Evolutionary conservation across 2,888 invertebrate genomes (phyloP), one percentile per base, ranked within the genome.

Genomic region (Leptopilina myrica): DNA sequence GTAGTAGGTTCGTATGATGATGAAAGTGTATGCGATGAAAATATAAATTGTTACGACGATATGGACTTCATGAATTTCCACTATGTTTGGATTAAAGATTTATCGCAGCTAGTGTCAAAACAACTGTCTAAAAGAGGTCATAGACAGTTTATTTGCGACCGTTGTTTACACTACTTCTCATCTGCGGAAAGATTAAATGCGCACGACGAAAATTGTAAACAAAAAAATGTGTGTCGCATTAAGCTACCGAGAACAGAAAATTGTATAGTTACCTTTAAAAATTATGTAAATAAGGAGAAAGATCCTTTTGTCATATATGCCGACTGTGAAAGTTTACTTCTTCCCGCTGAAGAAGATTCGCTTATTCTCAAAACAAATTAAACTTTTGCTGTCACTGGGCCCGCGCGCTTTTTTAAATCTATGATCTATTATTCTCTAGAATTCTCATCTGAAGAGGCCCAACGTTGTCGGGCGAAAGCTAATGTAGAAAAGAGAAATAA

Each of bases 301-400:
- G 76, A 76, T 9, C 78, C 76, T 2, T 78, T 76, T 69, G 76
- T 62, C 20, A 69, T 81, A 0, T 79, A 76, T 6, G 78, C 56
- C 20, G 64, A 78, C 11, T 56, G 76, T 76, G 76, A 79, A 33
- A 33, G 59, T 75, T 40, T 56, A 40, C 26, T 75, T 59, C 14
- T n/a, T 6, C 59, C 59, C 3, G 59, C 59, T 59, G 59, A 59
- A 59, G 15, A 59, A 59, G 14, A n/a, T n/a, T n/a, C n/a, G n/a
- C n/a, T n/a, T n/a, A n/a, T n/a, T n/a, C n/a, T n/a, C n/a, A n/a
- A n/a, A n/a, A n/a, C n/a, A n/a, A n/a, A n/a, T n/a, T n/a, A n/a
- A n/a, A n/a, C n/a, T n/a, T n/a, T n/a, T n/a, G n/a, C n/a, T n/a
- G n/a, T n/a, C n/a, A n/a, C n/a, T n/a, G n/a, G n/a, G n/a, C n/a